These are phyloP conservation scores for Enteromius fasciolatus DNA, from an alignment of 2,797 vertebrate genomes.

Conservation along the genomic window DNA sequence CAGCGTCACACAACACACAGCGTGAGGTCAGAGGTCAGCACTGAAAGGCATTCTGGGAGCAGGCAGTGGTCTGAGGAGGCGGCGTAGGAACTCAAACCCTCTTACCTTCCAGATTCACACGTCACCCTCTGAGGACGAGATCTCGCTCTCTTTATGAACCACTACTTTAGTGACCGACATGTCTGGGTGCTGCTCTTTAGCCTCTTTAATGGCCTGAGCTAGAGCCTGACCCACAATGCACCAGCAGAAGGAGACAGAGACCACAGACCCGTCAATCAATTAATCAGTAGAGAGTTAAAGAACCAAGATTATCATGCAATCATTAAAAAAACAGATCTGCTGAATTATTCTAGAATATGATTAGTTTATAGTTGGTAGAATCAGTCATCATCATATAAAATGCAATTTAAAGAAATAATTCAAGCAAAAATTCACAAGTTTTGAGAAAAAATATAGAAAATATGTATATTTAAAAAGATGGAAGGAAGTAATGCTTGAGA, in stretches of 20 bases:
- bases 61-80: not conserved
- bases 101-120: slow-evolving; percentile 97
- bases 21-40: not conserved
- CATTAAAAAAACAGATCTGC: not conserved
- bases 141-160: slow-evolving; percentile 99
- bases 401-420: not conserved
- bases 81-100: slow-evolving; percentile 36
- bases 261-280: slow-evolving; percentile 69
- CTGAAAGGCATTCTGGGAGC: not conserved
- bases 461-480: not conserved
- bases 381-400: not conserved
- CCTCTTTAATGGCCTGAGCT: slow-evolving; percentile 99
- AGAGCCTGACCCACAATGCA: slow-evolving; percentile 89
- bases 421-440: not conserved
- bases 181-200: slow-evolving; percentile 99
- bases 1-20: not conserved
- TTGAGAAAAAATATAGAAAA: too few species aligned
- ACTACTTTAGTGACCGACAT: slow-evolving; percentile 99
- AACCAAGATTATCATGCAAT: not conserved
- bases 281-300: not conserved
- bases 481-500: not conserved
- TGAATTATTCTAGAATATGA: not conserved
- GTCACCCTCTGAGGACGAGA: slow-evolving; percentile 92
- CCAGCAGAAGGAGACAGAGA: slow-evolving; percentile 92
- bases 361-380: not conserved